Evolutionary conservation across 1,140 invertebrate genomes (phyloP).

Genomic region (Himalopsyche phryganea): DNA sequence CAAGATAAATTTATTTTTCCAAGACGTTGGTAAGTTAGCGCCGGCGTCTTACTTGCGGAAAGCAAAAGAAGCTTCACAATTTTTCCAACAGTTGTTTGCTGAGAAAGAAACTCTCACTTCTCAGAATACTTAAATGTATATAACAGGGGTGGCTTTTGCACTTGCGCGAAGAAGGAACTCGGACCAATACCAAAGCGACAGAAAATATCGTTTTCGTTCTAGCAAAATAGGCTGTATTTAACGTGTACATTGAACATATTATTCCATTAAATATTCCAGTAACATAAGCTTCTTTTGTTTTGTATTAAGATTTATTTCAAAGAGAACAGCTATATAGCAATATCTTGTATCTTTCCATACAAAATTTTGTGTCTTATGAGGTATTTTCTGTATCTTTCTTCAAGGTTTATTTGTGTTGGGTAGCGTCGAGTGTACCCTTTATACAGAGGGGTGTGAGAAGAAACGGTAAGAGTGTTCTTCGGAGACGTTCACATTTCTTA

Average conservation of each 20-base stretch:
- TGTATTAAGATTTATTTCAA: no score
- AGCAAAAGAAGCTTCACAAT: slow-evolving; percentile 23
- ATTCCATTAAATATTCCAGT: no score
- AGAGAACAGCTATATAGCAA: no score
- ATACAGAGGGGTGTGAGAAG: slow-evolving; percentile 22
- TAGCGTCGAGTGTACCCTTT: background rate
- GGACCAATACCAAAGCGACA: background rate
- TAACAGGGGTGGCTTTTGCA: slow-evolving; percentile 14
- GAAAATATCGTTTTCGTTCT: no score
- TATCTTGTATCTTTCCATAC: no score
- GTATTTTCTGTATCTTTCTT: background rate
- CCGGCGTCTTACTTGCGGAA: slow-evolving; percentile 27
- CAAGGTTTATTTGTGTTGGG: slow-evolving; percentile 2
- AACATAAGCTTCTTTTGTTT: no score
- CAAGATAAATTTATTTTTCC: slow-evolving; percentile 30
- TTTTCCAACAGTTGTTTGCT: slow-evolving; percentile 22
- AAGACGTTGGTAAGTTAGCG: slow-evolving; percentile 12
- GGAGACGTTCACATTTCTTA: slow-evolving; percentile 27
- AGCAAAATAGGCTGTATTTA: no score
- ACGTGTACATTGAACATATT: no score
- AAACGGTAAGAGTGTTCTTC: slow-evolving; percentile 26
- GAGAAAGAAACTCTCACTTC: slow-evolving; percentile 16
- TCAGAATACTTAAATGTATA: background rate
- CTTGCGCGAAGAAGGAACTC: slow-evolving; percentile 21
- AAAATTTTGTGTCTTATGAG: background rate